Base-by-base conservation (phyloP, 2,113 vertebrate species). In the Thymallus thymallus region DNA sequence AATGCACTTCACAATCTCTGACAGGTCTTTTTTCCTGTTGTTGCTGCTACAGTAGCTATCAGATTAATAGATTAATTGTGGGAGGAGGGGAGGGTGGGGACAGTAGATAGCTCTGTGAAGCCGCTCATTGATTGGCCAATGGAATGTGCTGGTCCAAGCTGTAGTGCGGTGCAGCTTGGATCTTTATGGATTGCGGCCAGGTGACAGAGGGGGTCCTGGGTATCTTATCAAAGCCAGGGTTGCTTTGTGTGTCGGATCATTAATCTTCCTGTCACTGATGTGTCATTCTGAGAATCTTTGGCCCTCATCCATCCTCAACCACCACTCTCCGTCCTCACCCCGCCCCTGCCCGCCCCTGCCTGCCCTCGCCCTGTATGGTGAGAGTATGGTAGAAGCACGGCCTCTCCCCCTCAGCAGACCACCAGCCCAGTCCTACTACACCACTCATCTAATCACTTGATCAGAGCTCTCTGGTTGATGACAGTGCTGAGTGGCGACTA, bases 181-280 rank as follows among this genome's bases (percentile, higher is more conserved):
- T 86, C 77, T 80, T 69, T 76, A 75, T 78, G 77, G 75, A 79
- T 89, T 77, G 63, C 58, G 80, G 88, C 81, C 82, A 79, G 76
- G 80, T 83, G 77, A 74, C 26, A 67, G 70, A 9, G 64, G 77
- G 2, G 75, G 12, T 78, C 68, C 74, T n/a, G 75, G 32, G 75
- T 74, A 77, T 66, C 78, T 87, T 91, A 86, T 83, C 86, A 84
- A 88, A 84, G 77, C 73, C 61, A 7, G 24, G 20, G 6, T 64
- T 73, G 72, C 90, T 77, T 76, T 88, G 45, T 85, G 74, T 83
- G 66, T 80, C 68, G 77, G 79, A 80, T 90, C 80, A 82, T 92
- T 90, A 89, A 82, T 89, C 88, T 86, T 82, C 65, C 78, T 91
- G 86, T 90, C 89, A 90, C 51, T 41, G 41, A n/a, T 66, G 76